These are phyloP conservation scores for Paramuricea clavata DNA, from an alignment of 92 coral and sea anemone genomes.

Conservation along the genomic window DNA sequence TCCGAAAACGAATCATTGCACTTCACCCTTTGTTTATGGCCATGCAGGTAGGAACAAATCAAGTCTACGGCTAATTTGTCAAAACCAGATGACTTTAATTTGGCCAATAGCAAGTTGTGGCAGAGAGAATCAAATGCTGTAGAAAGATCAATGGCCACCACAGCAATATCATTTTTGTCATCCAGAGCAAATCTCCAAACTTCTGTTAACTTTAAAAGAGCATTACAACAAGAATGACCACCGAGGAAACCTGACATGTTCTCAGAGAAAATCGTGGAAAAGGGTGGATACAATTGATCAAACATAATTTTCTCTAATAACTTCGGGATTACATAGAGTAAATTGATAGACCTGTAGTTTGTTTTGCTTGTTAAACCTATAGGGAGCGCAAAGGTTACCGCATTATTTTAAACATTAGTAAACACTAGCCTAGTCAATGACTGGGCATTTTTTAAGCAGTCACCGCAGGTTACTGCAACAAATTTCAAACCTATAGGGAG, in stretches of 20 bases:
- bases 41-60: constrained; percentile 20
- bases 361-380: too few relatives aligned
- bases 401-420: too few relatives aligned
- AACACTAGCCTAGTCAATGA: too few relatives aligned
- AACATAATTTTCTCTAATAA: too few relatives aligned
- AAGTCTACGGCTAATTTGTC: not conserved
- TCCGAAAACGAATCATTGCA: constrained; percentile 24
- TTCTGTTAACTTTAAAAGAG: constrained; percentile 1
- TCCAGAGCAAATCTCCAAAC: not conserved
- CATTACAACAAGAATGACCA: constrained; percentile 7
- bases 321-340: too few relatives aligned
- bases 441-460: too few relatives aligned
- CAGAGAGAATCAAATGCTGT: constrained; percentile 15
- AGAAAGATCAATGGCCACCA: constrained; percentile 9
- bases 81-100: constrained; percentile 8
- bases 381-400: too few relatives aligned
- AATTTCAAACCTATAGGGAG: too few relatives aligned
- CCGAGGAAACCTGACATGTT: constrained; percentile 17
- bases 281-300: not conserved
- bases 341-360: too few relatives aligned
- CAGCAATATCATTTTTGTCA: not conserved
- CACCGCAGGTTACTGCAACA: too few relatives aligned
- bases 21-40: constrained; percentile 4
- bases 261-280: constrained; percentile 5
- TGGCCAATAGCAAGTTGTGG: constrained; percentile 26